phyloP scores from a whole-genome alignment of 2,113 vertebrate genomes.

The Spheniscus mendiculus region DNA sequence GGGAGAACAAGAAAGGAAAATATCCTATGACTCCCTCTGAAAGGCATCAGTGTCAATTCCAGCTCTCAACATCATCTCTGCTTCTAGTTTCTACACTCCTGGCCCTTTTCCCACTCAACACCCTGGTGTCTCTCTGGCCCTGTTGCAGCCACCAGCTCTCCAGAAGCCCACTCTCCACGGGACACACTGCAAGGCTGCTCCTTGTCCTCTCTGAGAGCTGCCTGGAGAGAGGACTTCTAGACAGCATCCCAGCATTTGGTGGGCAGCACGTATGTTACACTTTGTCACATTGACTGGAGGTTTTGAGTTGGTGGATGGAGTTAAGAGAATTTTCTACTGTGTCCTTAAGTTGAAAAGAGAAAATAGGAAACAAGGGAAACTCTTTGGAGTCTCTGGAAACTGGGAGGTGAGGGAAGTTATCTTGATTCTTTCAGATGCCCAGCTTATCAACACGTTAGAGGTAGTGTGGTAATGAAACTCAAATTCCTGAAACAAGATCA shows the following conservation, averaged over 20 bases:
- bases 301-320: not conserved
- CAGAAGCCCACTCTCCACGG: not conserved
- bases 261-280: rapidly evolving
- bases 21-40: not conserved
- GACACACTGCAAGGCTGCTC: no score
- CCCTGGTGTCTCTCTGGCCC: not conserved
- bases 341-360: not conserved
- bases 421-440: not conserved
- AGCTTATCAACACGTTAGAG: not conserved
- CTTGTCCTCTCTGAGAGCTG: not conserved
- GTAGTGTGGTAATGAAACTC: not conserved
- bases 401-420: not conserved
- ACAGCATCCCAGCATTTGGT: not conserved
- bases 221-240: not conserved
- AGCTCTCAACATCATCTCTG: not conserved
- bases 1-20: not conserved
- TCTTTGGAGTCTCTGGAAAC: not conserved
- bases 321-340: no score
- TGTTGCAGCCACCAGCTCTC: not conserved
- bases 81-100: not conserved
- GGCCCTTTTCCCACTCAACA: not conserved
- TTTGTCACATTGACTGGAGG: rapidly evolving
- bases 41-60: not conserved
- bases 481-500: not conserved
- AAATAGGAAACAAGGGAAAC: not conserved